Conservation (phyloP, 2,797 vertebrate species). For the Emydoidea blandingii region DNA sequence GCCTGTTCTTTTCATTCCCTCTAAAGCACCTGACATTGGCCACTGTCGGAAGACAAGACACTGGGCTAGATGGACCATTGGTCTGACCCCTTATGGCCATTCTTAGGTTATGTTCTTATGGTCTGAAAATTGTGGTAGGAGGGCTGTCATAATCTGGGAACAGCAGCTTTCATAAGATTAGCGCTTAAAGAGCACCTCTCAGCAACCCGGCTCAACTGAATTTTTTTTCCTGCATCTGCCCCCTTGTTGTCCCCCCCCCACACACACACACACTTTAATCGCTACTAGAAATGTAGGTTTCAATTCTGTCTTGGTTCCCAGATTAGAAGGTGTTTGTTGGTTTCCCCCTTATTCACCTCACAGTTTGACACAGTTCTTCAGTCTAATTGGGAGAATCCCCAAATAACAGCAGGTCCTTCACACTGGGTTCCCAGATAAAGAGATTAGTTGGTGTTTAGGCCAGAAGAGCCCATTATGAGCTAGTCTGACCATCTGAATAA, state of each 20-base stretch:
- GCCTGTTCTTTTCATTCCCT: not conserved
- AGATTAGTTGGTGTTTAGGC: not conserved
- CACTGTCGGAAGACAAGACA: not conserved
- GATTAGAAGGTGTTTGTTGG: not conserved
- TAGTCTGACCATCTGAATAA: not conserved
- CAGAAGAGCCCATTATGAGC: not conserved
- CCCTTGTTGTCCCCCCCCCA: no score
- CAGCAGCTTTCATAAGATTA: not conserved
- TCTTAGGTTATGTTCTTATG: not conserved
- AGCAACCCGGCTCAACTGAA: not conserved
- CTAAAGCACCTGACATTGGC: not conserved
- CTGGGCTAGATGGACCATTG: not conserved
- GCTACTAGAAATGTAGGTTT: slow-evolving; percentile 59
- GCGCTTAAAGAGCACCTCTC: not conserved
- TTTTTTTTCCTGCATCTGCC: not conserved
- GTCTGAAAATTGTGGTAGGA: not conserved
- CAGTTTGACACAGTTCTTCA: not conserved
- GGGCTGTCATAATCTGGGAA: not conserved
- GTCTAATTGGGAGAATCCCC: not conserved
- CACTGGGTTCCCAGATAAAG: not conserved
- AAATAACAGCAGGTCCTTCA: not conserved
- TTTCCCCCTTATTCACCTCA: slow-evolving; percentile 19
- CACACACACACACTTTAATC: not conserved
- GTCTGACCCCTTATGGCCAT: not conserved
- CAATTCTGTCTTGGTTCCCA: slow-evolving; percentile 28